Base-by-base conservation (phyloP, 2,113 vertebrate species). In the Campylorhamphus procurvoides region DNA sequence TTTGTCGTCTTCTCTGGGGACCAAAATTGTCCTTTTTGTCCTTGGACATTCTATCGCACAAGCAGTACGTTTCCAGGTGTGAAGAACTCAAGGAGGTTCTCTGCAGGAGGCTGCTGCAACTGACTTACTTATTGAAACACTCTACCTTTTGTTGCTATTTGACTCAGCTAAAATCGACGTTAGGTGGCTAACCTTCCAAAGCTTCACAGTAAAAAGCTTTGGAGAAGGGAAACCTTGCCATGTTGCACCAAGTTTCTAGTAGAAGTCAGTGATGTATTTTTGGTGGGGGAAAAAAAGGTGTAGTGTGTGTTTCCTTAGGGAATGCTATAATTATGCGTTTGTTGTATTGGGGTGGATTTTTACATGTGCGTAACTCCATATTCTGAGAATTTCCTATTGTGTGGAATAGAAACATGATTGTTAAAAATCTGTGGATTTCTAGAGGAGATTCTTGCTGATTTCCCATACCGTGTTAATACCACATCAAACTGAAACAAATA, bases 201-300 rank as follows among this genome's bases (percentile, higher is more conserved):
- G 12, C 40, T 53, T 55, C n/a, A 12, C 31, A 23, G 50, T 23
- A 33, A 60, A 82, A 76, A 44, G 23, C 28, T 28, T 40, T 56
- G 81, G 42, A 55, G 46, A 52, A 37, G 25, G 68, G 6, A 60
- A 58, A 25, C 4, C 12, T 92, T 18, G 22, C 44, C 2, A 1
- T 2, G 0, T 68, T 69, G 33, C 5, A 28, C 2, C 0, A 8
- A 74, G 9, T 10, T 69, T 22, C 37, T 27, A 22, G 14, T 23
- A 13, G 4, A 63, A 59, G 18, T 27, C 12, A 56, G 8, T 8
- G 55, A 3, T 25, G 12, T 18, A 2, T 15, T 50, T 52, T 28
- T 24, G 24, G 14, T 25, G 3, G 10, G 7, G 9, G 10, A 9
- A 16, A 11, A 17, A 14, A 40, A 12, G 13, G 37, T 37, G 37